Evolutionary conservation across 2,113 vertebrate genomes (phyloP).

Genomic region (Paedocypris sp.): DNA sequence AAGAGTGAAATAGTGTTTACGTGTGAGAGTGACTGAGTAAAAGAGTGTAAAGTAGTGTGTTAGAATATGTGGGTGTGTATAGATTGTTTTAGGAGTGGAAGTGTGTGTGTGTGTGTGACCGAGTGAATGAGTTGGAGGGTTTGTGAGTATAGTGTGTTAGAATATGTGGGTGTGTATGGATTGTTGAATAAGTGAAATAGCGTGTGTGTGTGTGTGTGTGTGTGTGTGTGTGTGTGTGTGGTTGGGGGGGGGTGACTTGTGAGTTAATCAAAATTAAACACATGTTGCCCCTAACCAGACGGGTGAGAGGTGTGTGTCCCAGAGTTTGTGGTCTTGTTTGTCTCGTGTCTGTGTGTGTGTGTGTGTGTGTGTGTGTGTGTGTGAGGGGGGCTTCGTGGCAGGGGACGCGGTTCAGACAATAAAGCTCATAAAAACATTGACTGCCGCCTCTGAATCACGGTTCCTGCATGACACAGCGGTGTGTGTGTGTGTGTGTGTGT

Average conservation of each 20-base stretch:
- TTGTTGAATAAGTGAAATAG: constrained; percentile 31
- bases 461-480: background rate
- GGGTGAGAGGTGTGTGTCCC: background rate
- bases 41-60: background rate
- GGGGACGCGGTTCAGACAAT: constrained; percentile 1
- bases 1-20: background rate
- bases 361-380: background rate
- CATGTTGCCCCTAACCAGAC: constrained; percentile 22
- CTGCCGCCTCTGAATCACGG: constrained; percentile 10
- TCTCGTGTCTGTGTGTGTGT: background rate
- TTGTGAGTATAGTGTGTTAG: constrained; percentile 5
- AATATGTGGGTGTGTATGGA: background rate
- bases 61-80: too few species aligned
- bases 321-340: too few species aligned
- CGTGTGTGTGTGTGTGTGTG: too few species aligned
- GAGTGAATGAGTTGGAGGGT: too few species aligned
- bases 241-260: constrained; percentile 16
- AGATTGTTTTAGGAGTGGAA: too few species aligned
- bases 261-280: constrained; percentile 32
- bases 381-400: constrained; percentile 7
- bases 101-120: too few species aligned
- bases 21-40: constrained; percentile 1
- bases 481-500: background rate
- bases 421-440: constrained; percentile 24
- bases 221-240: constrained; percentile 11